phyloP scores from a whole-genome alignment of 2,113 vertebrate genomes.

The Psophia crepitans region DNA sequence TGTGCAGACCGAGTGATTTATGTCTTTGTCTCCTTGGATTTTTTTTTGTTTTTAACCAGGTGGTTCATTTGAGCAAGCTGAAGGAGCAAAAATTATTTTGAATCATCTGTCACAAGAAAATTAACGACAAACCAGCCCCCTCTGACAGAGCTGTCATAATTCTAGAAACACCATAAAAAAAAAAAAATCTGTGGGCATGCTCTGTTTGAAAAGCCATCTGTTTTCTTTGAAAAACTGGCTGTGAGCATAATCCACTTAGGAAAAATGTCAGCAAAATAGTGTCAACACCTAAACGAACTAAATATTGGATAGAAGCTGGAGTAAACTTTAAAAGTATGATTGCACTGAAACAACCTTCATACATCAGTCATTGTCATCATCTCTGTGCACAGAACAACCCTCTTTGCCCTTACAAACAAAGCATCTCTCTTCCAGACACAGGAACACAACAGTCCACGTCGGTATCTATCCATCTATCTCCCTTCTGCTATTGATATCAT shows the following conservation, averaged over 20 bases:
- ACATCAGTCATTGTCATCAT: background rate
- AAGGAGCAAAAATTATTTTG: constrained; percentile 57
- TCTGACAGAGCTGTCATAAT: constrained; percentile 53
- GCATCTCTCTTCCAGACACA: background rate
- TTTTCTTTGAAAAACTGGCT: constrained; percentile 59
- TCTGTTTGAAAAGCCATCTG: constrained; percentile 70
- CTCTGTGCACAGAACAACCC: background rate
- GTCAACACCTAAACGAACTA: constrained; percentile 65
- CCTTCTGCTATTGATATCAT: background rate
- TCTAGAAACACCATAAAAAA: constrained; percentile 16
- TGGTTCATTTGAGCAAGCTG: constrained; percentile 40
- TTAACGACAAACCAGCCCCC: constrained; percentile 36
- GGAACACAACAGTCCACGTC: background rate
- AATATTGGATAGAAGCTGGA: constrained; percentile 26
- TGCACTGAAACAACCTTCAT: constrained; percentile 1
- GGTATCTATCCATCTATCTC: background rate
- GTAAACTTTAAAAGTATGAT: constrained; percentile 25
- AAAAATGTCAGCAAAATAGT: constrained; percentile 66
- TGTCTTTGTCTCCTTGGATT: background rate
- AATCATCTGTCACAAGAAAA: constrained; percentile 55
- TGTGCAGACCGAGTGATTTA: background rate
- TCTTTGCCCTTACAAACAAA: constrained; percentile 25
- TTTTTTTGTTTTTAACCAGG: constrained; percentile 26
- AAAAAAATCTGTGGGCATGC: constrained; percentile 4
- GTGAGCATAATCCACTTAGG: constrained; percentile 55